Percentiles rank a stretch among this genome's conserved stretches.
Evolutionary conservation across 2,888 invertebrate genomes (phyloP).

Genomic region (Drosophila ezoana): DNA sequence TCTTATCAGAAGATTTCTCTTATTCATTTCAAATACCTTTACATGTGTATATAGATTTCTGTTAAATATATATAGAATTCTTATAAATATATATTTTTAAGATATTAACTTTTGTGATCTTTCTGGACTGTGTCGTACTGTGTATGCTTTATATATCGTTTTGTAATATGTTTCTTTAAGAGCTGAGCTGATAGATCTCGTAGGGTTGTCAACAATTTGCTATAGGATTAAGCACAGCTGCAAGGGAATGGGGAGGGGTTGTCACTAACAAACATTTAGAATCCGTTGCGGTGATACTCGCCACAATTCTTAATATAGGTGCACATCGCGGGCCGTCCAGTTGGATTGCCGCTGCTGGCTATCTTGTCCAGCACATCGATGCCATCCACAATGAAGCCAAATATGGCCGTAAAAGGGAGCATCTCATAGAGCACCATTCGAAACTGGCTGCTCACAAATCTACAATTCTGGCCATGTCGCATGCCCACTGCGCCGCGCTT

Average conservation of each 20-base stretch:
- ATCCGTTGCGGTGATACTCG: neutral
- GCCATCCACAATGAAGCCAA: neutral
- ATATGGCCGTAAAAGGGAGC: constrained; percentile 8
- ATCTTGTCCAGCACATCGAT: too few relatives aligned
- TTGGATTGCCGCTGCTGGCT: too few relatives aligned
- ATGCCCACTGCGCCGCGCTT: constrained; percentile 89
- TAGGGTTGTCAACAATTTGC: neutral
- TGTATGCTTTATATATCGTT: neutral
- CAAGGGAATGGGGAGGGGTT: neutral
- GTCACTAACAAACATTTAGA: neutral
- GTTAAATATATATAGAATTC: neutral
- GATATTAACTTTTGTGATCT: neutral
- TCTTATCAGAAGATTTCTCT: too few relatives aligned
- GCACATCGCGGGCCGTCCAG: too few relatives aligned
- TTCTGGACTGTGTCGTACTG: too few relatives aligned
- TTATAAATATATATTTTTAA: neutral
- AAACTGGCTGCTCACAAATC: constrained; percentile 17
- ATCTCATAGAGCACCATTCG: constrained; percentile 4
- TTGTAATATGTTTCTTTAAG: neutral
- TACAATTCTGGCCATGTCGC: constrained; percentile 3
- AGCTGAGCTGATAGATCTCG: neutral
- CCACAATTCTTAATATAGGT: constrained; percentile 8
- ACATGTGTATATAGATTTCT: neutral
- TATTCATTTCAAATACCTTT: neutral
- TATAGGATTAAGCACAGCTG: neutral